These are phyloP conservation scores for Idaea biselata DNA, from an alignment of 2,888 invertebrate species.

Conservation along the genomic window DNA sequence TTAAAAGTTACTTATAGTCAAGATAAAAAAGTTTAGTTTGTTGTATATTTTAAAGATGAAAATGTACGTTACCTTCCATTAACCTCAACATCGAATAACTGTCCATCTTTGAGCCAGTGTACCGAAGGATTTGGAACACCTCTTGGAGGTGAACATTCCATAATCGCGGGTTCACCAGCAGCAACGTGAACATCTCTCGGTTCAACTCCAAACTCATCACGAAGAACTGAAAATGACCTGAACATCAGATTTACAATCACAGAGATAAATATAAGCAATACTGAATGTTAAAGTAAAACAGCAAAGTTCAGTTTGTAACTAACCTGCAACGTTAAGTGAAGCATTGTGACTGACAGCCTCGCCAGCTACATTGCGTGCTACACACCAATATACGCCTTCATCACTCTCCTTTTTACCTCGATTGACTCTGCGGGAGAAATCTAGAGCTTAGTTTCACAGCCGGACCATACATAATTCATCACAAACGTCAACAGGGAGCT, in stretches of 20 bases:
- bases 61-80: slow-evolving; percentile 78
- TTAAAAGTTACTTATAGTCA: background rate
- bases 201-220: slow-evolving; percentile 95
- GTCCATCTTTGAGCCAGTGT: slow-evolving; percentile 92
- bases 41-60: background rate
- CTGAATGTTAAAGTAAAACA: background rate
- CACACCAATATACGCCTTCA: slow-evolving; percentile 98
- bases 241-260: background rate
- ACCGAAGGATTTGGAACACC: slow-evolving; percentile 97
- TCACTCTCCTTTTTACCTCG: slow-evolving; percentile 97
- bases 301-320: slow-evolving; percentile 28
- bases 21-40: background rate
- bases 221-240: slow-evolving; percentile 85
- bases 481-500: background rate
- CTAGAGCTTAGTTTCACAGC: background rate
- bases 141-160: slow-evolving; percentile 96
- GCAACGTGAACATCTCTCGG: slow-evolving; percentile 96
- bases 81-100: slow-evolving; percentile 81
- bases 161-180: slow-evolving; percentile 93
- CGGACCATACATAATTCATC: background rate
- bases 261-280: background rate
- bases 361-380: slow-evolving; percentile 94
- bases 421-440: slow-evolving; percentile 83
- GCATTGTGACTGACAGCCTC: slow-evolving; percentile 95
- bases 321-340: slow-evolving; percentile 96